Evolutionary conservation across 35 echinoderm and acorn worm species (phyloP), one percentile per base, ranked within the genome.

Genomic region (Chiridota heheva): DNA sequence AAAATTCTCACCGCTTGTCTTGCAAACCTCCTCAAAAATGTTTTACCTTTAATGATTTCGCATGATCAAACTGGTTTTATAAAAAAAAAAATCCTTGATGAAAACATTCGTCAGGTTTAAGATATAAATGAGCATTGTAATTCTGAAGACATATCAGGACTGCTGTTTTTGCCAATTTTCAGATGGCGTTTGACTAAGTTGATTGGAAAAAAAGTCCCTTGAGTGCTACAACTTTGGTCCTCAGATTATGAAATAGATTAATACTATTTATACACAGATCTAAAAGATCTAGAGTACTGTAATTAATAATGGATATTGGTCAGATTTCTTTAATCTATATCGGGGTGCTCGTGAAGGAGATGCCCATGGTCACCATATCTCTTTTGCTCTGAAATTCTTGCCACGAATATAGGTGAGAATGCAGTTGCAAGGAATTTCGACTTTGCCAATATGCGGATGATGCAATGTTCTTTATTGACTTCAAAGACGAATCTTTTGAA

Each of bases 401-500:
- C 64, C 0, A 22, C 33, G 26, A 31, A 24, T 60, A 60, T 60
- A 24, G 0, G 58, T 5, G 20, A 31, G 13, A 60, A 60, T 10
- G 24, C 26, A 31, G 26, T 1, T 60, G 24, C 33, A 7, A 58
- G 58, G 64, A 68, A 38, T 68, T 38, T 38, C 64, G 64, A 0
- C 20, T 68, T 22, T 68, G 64, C 18, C 64, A 68, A 39, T 68
- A 68, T 68, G 64, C 64, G 34, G 64, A 68, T 15, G 64, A 68
- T n/a, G n/a, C n/a, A n/a, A n/a, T n/a, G n/a, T n/a, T n/a, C n/a
- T n/a, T n/a, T n/a, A n/a, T n/a, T n/a, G n/a, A n/a, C n/a, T n/a
- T n/a, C n/a, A n/a, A n/a, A n/a, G n/a, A n/a, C n/a, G n/a, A n/a
- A n/a, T n/a, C n/a, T n/a, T n/a, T n/a, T n/a, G n/a, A n/a, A n/a